Percentiles rank a stretch among this genome's conserved stretches.
phyloP scores from a whole-genome alignment of 1,140 invertebrate genomes.

The Cylas formicarius region DNA sequence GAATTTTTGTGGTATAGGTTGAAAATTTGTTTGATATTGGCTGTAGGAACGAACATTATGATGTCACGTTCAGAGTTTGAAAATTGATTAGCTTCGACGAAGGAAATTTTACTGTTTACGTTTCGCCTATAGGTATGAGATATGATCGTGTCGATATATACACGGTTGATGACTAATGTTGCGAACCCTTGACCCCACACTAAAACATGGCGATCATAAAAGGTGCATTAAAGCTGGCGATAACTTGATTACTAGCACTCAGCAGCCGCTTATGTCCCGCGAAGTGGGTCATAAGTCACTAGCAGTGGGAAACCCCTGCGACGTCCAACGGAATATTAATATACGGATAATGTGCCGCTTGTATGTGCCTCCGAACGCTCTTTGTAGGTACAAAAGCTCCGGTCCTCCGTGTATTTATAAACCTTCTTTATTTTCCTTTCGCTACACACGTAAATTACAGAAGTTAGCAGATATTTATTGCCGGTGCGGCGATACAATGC shows the following conservation, averaged over 20 bases:
- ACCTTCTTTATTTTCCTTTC: slow-evolving; percentile 31
- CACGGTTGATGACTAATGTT: not conserved
- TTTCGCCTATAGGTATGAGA: too few species aligned
- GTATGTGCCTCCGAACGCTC: slow-evolving; percentile 20
- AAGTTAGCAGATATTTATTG: slow-evolving; percentile 37
- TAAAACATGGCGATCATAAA: not conserved
- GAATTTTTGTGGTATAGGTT: too few species aligned
- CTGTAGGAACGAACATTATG: too few species aligned
- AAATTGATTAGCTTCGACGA: too few species aligned
- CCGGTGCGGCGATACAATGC: slow-evolving; percentile 33
- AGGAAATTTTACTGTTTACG: too few species aligned
- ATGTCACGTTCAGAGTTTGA: too few species aligned
- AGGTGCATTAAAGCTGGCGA: slow-evolving; percentile 9
- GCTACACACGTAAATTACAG: slow-evolving; percentile 36
- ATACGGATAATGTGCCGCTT: slow-evolving; percentile 31
- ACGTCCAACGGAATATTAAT: slow-evolving; percentile 35
- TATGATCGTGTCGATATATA: too few species aligned
- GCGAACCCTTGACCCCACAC: not conserved
- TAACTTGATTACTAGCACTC: slow-evolving; percentile 17
- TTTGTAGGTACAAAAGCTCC: slow-evolving; percentile 25
- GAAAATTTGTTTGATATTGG: too few species aligned
- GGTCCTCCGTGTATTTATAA: slow-evolving; percentile 15
- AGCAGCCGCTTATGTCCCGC: slow-evolving; percentile 11
- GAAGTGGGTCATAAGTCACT: slow-evolving; percentile 27
- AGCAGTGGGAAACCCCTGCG: slow-evolving; percentile 29